A percentile compares a stretch with the other conserved stretches of the same genome.
These are phyloP conservation scores for Gymnarchus niloticus DNA, from an alignment of 2,113 vertebrate species.

Conservation along the genomic window DNA sequence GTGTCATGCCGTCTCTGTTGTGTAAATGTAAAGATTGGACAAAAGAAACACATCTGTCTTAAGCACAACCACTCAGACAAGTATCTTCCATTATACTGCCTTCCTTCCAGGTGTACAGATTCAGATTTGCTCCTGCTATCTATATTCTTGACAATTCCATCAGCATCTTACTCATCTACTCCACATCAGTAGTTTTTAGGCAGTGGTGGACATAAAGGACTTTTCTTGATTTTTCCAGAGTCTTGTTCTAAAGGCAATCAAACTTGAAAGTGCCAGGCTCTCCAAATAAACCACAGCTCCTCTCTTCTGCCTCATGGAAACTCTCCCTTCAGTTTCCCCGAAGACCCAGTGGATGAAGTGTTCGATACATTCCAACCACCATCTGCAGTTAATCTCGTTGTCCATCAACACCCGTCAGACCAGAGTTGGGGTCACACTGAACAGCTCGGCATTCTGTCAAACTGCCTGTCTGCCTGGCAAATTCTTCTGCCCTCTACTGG, in stretches of 20 bases:
- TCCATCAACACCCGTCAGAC: neutral
- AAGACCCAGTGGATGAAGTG: neutral
- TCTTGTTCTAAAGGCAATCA: neutral
- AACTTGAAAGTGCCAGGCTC: neutral
- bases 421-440: neutral
- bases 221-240: neutral
- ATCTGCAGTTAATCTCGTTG: constrained; percentile 12
- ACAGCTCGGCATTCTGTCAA: neutral
- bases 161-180: neutral
- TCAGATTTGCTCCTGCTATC: neutral
- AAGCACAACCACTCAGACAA: neutral
- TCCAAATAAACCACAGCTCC: neutral
- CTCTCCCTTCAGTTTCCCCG: neutral
- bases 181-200: neutral
- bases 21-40: neutral
- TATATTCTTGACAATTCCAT: neutral
- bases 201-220: neutral
- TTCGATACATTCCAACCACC: neutral
- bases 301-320: neutral
- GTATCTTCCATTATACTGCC: neutral
- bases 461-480: neutral
- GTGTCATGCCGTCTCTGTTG: neutral
- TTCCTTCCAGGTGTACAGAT: neutral
- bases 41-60: neutral
- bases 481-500: neutral